Base-by-base conservation (phyloP, 2,888 invertebrate genomes). In the Epsilonema sp. region DNA sequence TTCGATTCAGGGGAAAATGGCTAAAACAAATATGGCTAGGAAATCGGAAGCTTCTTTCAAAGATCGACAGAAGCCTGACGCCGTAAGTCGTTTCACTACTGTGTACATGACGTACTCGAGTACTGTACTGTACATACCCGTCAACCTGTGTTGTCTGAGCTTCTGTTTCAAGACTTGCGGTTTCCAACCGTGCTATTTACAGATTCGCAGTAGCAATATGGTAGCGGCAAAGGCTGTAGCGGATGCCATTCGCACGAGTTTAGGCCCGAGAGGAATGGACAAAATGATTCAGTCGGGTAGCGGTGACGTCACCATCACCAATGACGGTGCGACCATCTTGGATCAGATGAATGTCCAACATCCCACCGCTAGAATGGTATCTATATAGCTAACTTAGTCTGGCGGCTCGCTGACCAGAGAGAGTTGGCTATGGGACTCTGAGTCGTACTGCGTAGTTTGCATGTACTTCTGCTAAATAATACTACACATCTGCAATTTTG, bases 361-460 rank as follows among this genome's bases (percentile, higher is more conserved):
- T 68, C 97, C 97, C 43, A 90, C 94, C 55, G 94, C 94, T 21
- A 92, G 92, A 76, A 94, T 99, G 92, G 85, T 85, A n/a, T n/a
- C n/a, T n/a, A n/a, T n/a, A n/a, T n/a, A n/a, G n/a, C n/a, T n/a
- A n/a, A n/a, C n/a, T n/a, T n/a, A n/a, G n/a, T n/a, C 23, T 41
- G 22, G 21, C 22, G 41, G 19, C 19, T 5, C 38, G 36, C 49
- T 55, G 37, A 55, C 54, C 55, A 31, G n/a, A n/a, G n/a, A n/a
- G n/a, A n/a, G n/a, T n/a, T n/a, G n/a, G n/a, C n/a, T n/a, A n/a
- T n/a, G n/a, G n/a, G n/a, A n/a, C n/a, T n/a, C n/a, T n/a, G n/a
- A n/a, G n/a, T n/a, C n/a, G n/a, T n/a, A n/a, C n/a, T n/a, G n/a
- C n/a, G n/a, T n/a, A n/a, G n/a, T n/a, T n/a, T n/a, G n/a, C n/a